Evolutionary conservation across 2,797 vertebrate species (phyloP), one percentile per base, ranked within the genome.

Genomic region (Microchirus variegatus): DNA sequence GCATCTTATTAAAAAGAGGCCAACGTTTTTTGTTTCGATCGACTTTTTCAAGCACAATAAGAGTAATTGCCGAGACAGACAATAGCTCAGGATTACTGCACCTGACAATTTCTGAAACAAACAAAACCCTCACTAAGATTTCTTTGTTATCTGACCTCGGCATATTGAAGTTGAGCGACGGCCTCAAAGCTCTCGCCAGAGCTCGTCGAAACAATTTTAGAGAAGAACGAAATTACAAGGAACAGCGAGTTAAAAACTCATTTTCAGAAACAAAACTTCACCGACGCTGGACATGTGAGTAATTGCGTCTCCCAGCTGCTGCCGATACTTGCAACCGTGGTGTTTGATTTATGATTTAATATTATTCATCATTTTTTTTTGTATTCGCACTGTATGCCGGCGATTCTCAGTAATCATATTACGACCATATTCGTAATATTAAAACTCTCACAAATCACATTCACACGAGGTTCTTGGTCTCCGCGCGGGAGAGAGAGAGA

Each of bases 391-490:
- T 5, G 22, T 67, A 50, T 70, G 57, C 59, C 66, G 76, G 45
- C 41, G 69, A 74, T 64, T 87, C 58, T 74, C 75, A 77, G 71
- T 65, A 72, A 87, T 73, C 73, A 66, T 59, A 69, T 77, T 62
- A 42, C 64, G 54, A 42, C 62, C 44, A 53, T 70, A 77, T 81
- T 73, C 74, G 77, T 64, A 46, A 38, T 22, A 22, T 22, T 22
- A 37, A 53, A 50, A 62, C 77, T 64, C 59, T 66, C 64, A 84
- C 75, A 86, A 87, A 89, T 85, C 78, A 80, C 59, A 82, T 81
- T 89, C 69, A 46, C 64, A 57, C 47, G 56, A 59, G 57, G 59
- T 8, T 22, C 63, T 22, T 31, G 2, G 16, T 16, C 1, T n/a
- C 6, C 0, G 13, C 49, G 4, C 35, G 6, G 7, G 31, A 63